phyloP scores from a whole-genome alignment of 1,140 invertebrate genomes.

The Bursaphelenchus mucronatus region DNA sequence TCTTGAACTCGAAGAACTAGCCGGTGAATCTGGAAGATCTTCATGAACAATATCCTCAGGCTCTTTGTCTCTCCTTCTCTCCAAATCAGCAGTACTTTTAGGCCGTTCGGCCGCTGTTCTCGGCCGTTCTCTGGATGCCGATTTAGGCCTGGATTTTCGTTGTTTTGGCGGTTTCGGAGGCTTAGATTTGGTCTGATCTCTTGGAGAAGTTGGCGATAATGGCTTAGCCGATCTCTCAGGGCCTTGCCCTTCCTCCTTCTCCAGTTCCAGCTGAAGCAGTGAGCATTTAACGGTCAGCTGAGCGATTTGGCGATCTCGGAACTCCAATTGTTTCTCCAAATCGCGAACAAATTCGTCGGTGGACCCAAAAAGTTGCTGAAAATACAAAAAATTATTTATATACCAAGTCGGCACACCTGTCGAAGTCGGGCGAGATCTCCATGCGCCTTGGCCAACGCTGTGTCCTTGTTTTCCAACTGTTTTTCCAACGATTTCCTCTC shows the following conservation, averaged over 20 bases:
- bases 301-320: slow-evolving; percentile 50
- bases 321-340: slow-evolving; percentile 50
- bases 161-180: too few relatives aligned
- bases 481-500: slow-evolving; percentile 29
- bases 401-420: slow-evolving; percentile 11
- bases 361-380: slow-evolving; percentile 48
- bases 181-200: too few relatives aligned
- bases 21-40: too few relatives aligned
- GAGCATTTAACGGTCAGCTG: slow-evolving; percentile 50
- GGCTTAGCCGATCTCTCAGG: too few relatives aligned
- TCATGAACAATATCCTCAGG: too few relatives aligned
- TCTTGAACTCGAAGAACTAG: too few relatives aligned
- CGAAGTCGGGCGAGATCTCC: slow-evolving; percentile 29
- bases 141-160: too few relatives aligned
- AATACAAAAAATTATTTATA: slow-evolving; percentile 7
- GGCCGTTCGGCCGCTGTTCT: too few relatives aligned
- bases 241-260: slow-evolving; percentile 14
- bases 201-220: too few relatives aligned
- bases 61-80: too few relatives aligned
- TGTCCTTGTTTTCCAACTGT: slow-evolving; percentile 35
- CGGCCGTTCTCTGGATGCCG: too few relatives aligned
- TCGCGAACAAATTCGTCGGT: slow-evolving; percentile 37
- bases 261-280: slow-evolving; percentile 52
- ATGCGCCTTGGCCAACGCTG: slow-evolving; percentile 14
- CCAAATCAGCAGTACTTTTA: too few relatives aligned